phyloP scores from a whole-genome alignment of 2,797 vertebrate species.

The Amblyopsis hoosieri region DNA sequence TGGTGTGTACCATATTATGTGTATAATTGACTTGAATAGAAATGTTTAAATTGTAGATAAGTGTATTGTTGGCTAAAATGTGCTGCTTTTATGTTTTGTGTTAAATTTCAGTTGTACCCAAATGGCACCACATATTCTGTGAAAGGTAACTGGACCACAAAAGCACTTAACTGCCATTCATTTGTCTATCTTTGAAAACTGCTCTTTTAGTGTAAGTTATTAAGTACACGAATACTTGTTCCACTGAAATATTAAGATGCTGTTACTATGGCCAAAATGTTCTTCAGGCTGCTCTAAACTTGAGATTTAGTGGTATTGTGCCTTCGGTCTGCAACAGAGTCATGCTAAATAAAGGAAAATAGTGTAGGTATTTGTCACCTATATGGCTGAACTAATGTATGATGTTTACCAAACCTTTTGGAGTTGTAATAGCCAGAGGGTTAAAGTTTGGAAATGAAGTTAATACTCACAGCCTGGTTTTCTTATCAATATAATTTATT shows the following conservation, averaged over 20 bases:
- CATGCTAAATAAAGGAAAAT: constrained; percentile 22
- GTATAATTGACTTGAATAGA: constrained; percentile 25
- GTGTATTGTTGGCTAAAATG: constrained; percentile 37
- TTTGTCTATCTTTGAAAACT: constrained; percentile 17
- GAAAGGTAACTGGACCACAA: constrained; percentile 36
- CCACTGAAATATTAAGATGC: constrained; percentile 31
- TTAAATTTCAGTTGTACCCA: constrained; percentile 15
- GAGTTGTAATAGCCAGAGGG: constrained; percentile 1
- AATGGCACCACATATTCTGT: constrained; percentile 16
- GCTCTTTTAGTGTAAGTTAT: constrained; percentile 31
- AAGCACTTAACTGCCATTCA: constrained; percentile 64
- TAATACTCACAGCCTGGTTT: constrained; percentile 9
- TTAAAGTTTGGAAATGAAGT: neutral
- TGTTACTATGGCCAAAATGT: constrained; percentile 9
- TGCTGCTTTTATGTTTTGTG: constrained; percentile 42
- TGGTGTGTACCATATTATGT: constrained; percentile 22
- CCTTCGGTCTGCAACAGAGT: constrained; percentile 65
- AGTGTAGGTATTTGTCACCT: constrained; percentile 17
- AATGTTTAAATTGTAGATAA: constrained; percentile 45
- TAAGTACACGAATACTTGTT: constrained; percentile 30
- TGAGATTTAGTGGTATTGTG: constrained; percentile 61
- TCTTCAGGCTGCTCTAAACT: constrained; percentile 31
- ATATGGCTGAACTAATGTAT: constrained; percentile 25
- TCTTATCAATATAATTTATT: constrained; percentile 5
- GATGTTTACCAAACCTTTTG: constrained; percentile 39